Base-by-base conservation (phyloP, 2,797 vertebrate genomes). In the Cheirogaleus major region DNA sequence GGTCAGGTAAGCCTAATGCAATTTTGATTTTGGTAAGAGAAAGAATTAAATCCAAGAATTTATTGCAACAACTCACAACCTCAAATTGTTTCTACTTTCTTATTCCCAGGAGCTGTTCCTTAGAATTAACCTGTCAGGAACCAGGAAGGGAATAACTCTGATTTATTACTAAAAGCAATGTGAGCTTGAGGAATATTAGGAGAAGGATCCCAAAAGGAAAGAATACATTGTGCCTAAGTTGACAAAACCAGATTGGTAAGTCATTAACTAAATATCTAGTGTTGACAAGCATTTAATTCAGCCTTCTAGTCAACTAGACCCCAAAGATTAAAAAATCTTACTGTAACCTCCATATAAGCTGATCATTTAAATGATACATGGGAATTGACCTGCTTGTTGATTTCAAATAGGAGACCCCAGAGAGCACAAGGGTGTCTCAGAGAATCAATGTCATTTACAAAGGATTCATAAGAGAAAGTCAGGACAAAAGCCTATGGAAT, bases 61-160 rank as follows among this genome's bases (percentile, higher is more conserved):
- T 97, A 98, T 95, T 97, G 93, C 91, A 93, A 90, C 91, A 95
- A 97, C 86, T 92, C 91, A 93, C 59, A 82, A 93, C 78, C 93
- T 88, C 89, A 89, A 96, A 96, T 97, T 96, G 93, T 93, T 97
- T 97, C 93, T 95, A 83, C 95, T 96, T 96, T 91, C 94, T 97
- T 96, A 95, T 88, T 97, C 96, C 96, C 90, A 95, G 59, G 89
- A 97, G 96, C 22, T 52, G 59, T 97, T 95, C 86, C 81, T 89
- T 93, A 92, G 97, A 97, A 98, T 97, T 97, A 97, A 98, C 95
- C 91, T 98, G 97, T 97, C 98, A 97, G 95, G 78, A 83, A 90
- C 93, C 83, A 92, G 72, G 94, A 81, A 96, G 63, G 78, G 91
- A 89, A 94, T 91, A 97, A 97, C 84, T 48, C 96, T 98, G 96